Conservation (phyloP, 1,140 invertebrate species). For the Drosophila seguyi region DNA sequence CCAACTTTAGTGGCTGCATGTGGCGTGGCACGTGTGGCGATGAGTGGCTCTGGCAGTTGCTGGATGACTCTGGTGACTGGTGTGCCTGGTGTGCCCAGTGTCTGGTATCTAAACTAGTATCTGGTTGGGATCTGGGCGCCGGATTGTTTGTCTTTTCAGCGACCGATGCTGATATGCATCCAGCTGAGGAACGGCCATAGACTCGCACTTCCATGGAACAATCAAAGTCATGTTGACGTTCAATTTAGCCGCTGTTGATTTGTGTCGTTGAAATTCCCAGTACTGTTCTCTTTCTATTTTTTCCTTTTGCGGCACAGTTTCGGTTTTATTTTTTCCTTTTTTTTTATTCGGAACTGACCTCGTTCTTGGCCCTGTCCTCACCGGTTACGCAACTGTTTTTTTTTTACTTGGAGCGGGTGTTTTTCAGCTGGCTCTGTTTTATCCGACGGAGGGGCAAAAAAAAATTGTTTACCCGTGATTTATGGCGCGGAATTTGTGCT, state of each 20-base stretch:
- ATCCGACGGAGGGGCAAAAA: slow-evolving; percentile 30
- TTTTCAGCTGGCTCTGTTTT: slow-evolving; percentile 35
- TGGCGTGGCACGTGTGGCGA: slow-evolving; percentile 41
- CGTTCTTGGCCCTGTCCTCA: slow-evolving; percentile 45
- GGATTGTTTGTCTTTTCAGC: slow-evolving; percentile 47
- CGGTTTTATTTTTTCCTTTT: slow-evolving; percentile 7
- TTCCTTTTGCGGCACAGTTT: slow-evolving; percentile 18
- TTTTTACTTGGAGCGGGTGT: slow-evolving; percentile 22
- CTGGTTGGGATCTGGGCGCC: slow-evolving; percentile 17
- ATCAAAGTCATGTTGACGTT: slow-evolving; percentile 80
- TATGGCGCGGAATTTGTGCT: slow-evolving; percentile 79
- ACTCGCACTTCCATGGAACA: slow-evolving; percentile 51
- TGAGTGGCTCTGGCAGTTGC: slow-evolving; percentile 45
- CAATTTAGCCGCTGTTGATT: slow-evolving; percentile 78
- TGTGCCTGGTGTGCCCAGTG: not conserved
- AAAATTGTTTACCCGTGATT: slow-evolving; percentile 73
- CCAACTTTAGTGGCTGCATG: slow-evolving; percentile 16
- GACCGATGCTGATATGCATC: slow-evolving; percentile 49
- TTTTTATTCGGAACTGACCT: slow-evolving; percentile 36
- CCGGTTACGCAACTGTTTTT: slow-evolving; percentile 70
- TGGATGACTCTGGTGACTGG: slow-evolving; percentile 8
- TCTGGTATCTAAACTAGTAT: slow-evolving; percentile 36
- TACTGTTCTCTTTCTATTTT: slow-evolving; percentile 9
- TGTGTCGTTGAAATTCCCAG: slow-evolving; percentile 62
- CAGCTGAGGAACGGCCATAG: slow-evolving; percentile 12